Percentiles rank a stretch among this genome's conserved stretches.
Conservation (phyloP, 92 coral and sea anemone genomes). For the Heteractis magnifica region DNA sequence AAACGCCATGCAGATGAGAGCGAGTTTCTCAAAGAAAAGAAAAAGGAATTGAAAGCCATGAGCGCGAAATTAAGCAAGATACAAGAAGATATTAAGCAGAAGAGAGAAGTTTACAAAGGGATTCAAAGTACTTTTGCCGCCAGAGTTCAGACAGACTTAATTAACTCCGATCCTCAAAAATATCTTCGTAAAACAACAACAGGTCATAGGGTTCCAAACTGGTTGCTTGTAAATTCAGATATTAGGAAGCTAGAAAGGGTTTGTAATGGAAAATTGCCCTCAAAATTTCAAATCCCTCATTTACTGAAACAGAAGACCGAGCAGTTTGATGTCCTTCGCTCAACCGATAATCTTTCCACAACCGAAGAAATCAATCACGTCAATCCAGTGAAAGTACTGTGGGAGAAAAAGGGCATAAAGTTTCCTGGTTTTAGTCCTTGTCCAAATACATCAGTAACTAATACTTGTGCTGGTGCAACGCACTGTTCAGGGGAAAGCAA, state of each 20-base stretch:
- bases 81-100: background rate
- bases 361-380: conserved; percentile 10
- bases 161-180: conserved; percentile 13
- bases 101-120: background rate
- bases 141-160: conserved; percentile 18
- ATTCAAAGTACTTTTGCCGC: conserved; percentile 14
- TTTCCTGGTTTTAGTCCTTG: conserved; percentile 31
- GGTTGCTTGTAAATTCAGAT: conserved; percentile 40
- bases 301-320: too few relatives aligned
- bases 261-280: conserved; percentile 25
- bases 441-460: conserved; percentile 24
- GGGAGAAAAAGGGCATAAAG: conserved; percentile 37
- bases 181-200: conserved; percentile 27
- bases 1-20: conserved; percentile 22
- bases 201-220: conserved; percentile 34
- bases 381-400: conserved; percentile 33
- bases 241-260: conserved; percentile 36
- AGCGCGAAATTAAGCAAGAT: background rate
- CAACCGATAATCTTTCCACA: background rate
- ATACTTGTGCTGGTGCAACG: background rate
- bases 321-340: too few relatives aligned
- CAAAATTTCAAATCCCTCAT: background rate
- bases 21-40: conserved; percentile 7
- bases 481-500: too few relatives aligned
- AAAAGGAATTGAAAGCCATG: conserved; percentile 2